phyloP scores from a whole-genome alignment of 2,888 invertebrate genomes.

The Phorcus lineatus region DNA sequence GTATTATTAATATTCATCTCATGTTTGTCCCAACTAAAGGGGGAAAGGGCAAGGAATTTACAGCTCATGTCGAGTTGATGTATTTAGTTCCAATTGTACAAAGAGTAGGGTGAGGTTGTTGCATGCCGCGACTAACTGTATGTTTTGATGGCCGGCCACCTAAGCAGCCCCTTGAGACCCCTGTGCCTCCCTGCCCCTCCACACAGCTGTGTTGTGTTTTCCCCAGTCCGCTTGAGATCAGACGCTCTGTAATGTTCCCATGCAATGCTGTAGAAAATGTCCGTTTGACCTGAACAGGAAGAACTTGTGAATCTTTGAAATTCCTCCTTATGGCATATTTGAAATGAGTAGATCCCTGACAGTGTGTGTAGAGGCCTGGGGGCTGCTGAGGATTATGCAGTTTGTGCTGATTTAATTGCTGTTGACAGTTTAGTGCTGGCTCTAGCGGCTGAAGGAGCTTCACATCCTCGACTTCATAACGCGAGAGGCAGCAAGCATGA shows the following conservation, averaged over 20 bases:
- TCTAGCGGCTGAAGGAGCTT: not conserved
- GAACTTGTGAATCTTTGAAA: constrained; percentile 9
- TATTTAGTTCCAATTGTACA: not conserved
- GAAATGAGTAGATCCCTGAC: not conserved
- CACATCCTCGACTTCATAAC: no score
- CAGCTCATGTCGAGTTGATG: not conserved
- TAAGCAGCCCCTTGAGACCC: not conserved
- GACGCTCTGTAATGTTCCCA: not conserved
- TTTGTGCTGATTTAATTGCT: not conserved
- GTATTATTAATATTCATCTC: not conserved
- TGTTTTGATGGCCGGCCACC: not conserved
- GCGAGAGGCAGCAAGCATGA: no score
- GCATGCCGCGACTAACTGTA: not conserved
- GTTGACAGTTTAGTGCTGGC: not conserved
- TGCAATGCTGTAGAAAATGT: not conserved
- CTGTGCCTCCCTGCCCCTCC: not conserved
- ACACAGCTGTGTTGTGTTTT: not conserved
- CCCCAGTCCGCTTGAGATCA: not conserved
- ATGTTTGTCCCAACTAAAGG: not conserved
- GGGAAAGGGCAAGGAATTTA: not conserved
- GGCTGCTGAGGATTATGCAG: not conserved
- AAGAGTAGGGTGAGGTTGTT: not conserved
- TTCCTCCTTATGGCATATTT: not conserved
- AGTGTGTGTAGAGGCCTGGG: not conserved
- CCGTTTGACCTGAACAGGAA: constrained; percentile 11